A percentile compares a stretch with the other conserved stretches of the same genome.
Evolutionary conservation across 1,140 invertebrate species (phyloP).

Genomic region (Ectropis grisescens): DNA sequence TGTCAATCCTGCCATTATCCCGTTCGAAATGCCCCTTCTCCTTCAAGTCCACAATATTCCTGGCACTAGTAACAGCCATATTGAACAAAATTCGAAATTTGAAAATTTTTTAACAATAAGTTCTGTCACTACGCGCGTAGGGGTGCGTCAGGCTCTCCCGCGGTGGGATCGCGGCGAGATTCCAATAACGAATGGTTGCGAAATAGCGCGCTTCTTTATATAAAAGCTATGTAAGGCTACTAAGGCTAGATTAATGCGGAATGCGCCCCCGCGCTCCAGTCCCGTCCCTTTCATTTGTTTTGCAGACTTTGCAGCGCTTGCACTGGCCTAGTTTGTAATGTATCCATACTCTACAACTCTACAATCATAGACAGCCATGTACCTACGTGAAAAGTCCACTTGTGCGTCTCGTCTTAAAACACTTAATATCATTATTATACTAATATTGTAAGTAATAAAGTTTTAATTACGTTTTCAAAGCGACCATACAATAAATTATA

Average conservation of each 20-base stretch:
- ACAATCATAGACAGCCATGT: too few species aligned
- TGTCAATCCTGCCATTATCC: conserved; percentile 50
- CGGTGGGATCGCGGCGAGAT: conserved; percentile 50
- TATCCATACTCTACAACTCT: too few species aligned
- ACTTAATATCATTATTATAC: too few species aligned
- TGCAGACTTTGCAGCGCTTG: too few species aligned
- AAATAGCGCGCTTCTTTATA: conserved; percentile 60
- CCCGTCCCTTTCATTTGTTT: too few species aligned
- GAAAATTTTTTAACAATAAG: conserved; percentile 24
- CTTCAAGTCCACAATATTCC: conserved; percentile 51
- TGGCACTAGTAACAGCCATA: conserved; percentile 58
- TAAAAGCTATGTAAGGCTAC: conserved; percentile 37
- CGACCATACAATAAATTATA: too few species aligned
- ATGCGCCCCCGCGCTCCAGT: conserved; percentile 43
- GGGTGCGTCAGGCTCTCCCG: conserved; percentile 25
- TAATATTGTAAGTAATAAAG: too few species aligned
- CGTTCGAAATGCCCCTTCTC: conserved; percentile 50
- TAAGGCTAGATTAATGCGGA: conserved; percentile 6
- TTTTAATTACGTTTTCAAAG: too few species aligned
- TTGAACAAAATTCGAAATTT: conserved; percentile 28
- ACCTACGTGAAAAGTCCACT: too few species aligned
- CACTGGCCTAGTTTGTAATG: too few species aligned
- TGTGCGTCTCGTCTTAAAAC: too few species aligned
- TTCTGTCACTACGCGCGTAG: conserved; percentile 43
- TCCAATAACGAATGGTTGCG: conserved; percentile 56